These are phyloP conservation scores for Luperina testacea DNA, from an alignment of 2,888 invertebrate species.

Conservation along the genomic window DNA sequence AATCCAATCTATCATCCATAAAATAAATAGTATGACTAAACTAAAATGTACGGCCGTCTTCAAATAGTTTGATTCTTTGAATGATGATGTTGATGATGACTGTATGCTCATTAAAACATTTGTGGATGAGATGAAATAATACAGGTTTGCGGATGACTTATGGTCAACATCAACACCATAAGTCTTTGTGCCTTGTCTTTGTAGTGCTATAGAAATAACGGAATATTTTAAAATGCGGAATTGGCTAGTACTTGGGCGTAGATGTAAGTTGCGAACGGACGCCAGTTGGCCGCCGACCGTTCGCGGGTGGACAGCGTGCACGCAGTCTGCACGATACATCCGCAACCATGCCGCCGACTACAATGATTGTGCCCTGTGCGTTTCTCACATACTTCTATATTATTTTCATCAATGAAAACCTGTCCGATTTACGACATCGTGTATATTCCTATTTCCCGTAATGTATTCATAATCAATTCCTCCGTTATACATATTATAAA, in stretches of 20 bases:
- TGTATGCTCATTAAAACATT: conserved; percentile 41
- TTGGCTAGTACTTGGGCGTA: conserved; percentile 84
- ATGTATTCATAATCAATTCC: conserved; percentile 32
- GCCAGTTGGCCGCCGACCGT: conserved; percentile 88
- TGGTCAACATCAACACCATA: conserved; percentile 70
- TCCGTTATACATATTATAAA: conserved; percentile 37
- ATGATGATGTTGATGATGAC: conserved; percentile 48
- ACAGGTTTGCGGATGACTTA: conserved; percentile 68
- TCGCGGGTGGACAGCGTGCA: conserved; percentile 85
- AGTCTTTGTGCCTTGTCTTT: conserved; percentile 73
- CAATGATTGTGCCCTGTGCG: conserved; percentile 89
- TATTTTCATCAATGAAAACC: conserved; percentile 63
- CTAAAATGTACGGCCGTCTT: conserved; percentile 11
- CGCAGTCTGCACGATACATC: conserved; percentile 76
- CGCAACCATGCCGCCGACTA: conserved; percentile 88
- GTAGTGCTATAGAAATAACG: conserved; percentile 83
- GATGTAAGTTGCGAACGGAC: conserved; percentile 79
- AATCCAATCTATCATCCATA: neutral
- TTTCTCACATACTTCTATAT: conserved; percentile 69
- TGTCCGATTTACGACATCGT: conserved; percentile 47
- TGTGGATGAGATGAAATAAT: conserved; percentile 59
- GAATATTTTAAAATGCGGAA: conserved; percentile 89
- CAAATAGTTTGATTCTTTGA: conserved; percentile 38
- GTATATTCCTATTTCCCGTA: conserved; percentile 32
- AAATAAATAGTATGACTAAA: neutral